Conservation (phyloP, 2,113 vertebrate genomes). For the Coracopsis vasa region DNA sequence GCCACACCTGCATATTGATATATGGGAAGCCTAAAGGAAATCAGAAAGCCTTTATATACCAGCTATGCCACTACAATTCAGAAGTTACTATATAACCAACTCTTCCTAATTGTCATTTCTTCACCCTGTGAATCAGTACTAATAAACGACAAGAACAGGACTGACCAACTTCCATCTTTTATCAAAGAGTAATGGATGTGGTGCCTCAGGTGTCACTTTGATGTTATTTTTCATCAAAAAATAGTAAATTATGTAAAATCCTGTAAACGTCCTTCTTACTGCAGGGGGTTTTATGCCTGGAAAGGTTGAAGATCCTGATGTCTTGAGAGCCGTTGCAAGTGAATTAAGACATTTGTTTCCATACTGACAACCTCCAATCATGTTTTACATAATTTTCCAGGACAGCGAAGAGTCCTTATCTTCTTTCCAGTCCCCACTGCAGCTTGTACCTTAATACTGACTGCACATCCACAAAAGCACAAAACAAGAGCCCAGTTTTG, state of each 20-base stretch:
- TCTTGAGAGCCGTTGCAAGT: background rate
- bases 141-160: background rate
- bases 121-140: background rate
- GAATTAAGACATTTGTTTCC: background rate
- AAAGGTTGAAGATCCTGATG: background rate
- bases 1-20: background rate
- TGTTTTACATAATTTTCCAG: background rate
- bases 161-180: background rate
- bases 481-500: background rate
- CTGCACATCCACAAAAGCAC: background rate
- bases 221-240: background rate
- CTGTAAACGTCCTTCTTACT: background rate
- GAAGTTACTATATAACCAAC: background rate
- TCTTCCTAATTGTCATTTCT: background rate
- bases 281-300: background rate
- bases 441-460: background rate
- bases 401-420: background rate
- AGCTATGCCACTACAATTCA: background rate
- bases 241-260: background rate
- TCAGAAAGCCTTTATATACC: background rate
- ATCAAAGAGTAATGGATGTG: background rate
- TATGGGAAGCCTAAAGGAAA: background rate
- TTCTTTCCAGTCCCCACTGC: background rate
- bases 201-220: background rate
- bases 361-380: background rate